Evolutionary conservation across 2,797 vertebrate genomes (phyloP).

Genomic region (Sebastes hubbsi): DNA sequence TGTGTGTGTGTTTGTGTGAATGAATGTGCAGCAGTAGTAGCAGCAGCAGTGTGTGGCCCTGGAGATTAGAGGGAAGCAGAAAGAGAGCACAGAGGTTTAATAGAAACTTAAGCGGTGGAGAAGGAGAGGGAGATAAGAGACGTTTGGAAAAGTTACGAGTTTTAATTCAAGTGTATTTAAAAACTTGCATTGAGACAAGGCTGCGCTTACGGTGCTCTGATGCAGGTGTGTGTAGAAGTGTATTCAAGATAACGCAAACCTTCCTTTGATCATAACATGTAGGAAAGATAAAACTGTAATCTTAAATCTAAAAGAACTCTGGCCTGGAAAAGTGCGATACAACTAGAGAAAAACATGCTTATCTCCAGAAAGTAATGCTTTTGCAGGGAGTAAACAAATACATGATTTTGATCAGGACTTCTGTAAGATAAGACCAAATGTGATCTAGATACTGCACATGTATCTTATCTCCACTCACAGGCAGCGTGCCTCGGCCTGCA

Average conservation of each 20-base stretch:
- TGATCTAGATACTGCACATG: background rate
- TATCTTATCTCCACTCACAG: background rate
- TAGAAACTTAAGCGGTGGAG: slow-evolving; percentile 61
- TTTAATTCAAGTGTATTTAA: slow-evolving; percentile 42
- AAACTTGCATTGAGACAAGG: background rate
- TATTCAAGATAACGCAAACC: background rate
- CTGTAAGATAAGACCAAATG: background rate
- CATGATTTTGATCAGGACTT: background rate
- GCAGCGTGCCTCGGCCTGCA: background rate
- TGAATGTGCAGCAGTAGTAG: slow-evolving; percentile 50
- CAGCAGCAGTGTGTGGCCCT: slow-evolving; percentile 41
- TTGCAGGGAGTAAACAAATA: background rate
- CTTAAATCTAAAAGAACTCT: background rate
- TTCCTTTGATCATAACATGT: background rate
- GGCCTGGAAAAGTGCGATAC: background rate
- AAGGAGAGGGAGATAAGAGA: slow-evolving; percentile 56
- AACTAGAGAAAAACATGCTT: background rate
- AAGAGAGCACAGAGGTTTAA: slow-evolving; percentile 67
- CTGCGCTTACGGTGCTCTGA: background rate
- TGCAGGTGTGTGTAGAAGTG: background rate
- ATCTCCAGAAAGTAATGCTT: background rate
- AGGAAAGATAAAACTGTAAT: background rate
- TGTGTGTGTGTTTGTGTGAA: slow-evolving; percentile 34
- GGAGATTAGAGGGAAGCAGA: slow-evolving; percentile 64
- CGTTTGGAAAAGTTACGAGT: slow-evolving; percentile 40